Evolutionary conservation across 2,797 vertebrate species (phyloP), one percentile per base, ranked within the genome.

Genomic region (Rhinella marina): DNA sequence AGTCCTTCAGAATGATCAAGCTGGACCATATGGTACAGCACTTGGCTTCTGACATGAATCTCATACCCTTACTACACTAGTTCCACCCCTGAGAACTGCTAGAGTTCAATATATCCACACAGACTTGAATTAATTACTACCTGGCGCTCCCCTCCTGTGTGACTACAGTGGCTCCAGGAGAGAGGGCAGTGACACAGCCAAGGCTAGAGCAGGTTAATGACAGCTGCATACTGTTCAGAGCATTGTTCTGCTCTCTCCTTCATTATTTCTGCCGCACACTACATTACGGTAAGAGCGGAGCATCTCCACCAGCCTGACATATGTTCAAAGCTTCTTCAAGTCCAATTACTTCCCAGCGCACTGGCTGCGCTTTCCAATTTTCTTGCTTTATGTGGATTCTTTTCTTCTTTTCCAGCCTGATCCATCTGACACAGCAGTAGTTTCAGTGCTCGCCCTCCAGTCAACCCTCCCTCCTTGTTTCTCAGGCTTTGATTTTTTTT

Each of bases 311-410:
- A 1, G 88, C 90, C 93, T 95, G 79, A 66, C 90, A 94, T 92
- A 90, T 92, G 94, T 96, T 96, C 95, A 96, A 96, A 96, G 94
- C 91, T 93, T 93, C 93, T 86, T 90, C 90, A 94, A 94, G 93
- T 93, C 94, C 95, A 96, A 96, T 96, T 96, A 95, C 94, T 89
- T 86, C 88, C 88, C 93, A 93, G 93, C 92, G 94, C 91, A 93
- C 92, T 84, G 87, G 89, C 94, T 94, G 93, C 92, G 90, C 94
- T 94, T 93, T 91, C 91, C 94, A 73, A 91, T 93, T 93, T 91
- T 92, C 89, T 92, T 92, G 91, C 91, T 92, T 84, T 86, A 90
- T 90, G 92, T 89, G 88, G 92, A 89, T 86, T 86, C 88, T 82
- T 89, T 89, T 89, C 88, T 94, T 93, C 93, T 90, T 92, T 10